These are phyloP conservation scores for Plebejus anna DNA, from an alignment of 2,888 invertebrate genomes.

Conservation along the genomic window DNA sequence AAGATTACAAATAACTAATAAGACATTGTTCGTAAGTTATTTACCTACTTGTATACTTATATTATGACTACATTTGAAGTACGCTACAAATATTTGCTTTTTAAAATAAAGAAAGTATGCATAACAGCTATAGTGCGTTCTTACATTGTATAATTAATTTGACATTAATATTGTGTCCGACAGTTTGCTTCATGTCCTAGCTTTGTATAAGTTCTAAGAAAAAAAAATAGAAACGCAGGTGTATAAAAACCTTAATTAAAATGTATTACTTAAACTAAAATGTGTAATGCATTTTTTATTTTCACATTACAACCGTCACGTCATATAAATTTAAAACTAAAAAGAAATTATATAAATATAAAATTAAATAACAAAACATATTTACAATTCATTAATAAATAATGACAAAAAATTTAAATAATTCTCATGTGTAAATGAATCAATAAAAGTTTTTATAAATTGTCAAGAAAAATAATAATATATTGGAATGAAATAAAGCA, in stretches of 20 bases:
- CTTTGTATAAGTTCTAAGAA: not conserved
- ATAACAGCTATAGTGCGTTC: not conserved
- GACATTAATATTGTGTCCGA: not conserved
- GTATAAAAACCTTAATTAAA: not conserved
- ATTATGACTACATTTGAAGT: constrained; percentile 67
- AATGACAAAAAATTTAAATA: constrained; percentile 59
- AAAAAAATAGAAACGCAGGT: not conserved
- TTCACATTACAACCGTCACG: constrained; percentile 40
- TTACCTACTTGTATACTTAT: constrained; percentile 68
- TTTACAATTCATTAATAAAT: constrained; percentile 77
- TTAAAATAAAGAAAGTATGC: constrained; percentile 38
- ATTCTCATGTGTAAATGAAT: constrained; percentile 46
- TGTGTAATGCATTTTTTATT: constrained; percentile 42
- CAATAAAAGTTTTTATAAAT: constrained; percentile 43
- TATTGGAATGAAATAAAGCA: constrained; percentile 56
- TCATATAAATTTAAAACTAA: constrained; percentile 50
- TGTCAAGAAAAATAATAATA: constrained; percentile 44
- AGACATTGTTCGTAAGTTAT: constrained; percentile 58
- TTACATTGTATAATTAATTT: constrained; percentile 7
- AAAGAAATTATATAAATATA: constrained; percentile 63
- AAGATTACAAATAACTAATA: constrained; percentile 62
- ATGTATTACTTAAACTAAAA: constrained; percentile 11
- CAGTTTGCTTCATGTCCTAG: not conserved
- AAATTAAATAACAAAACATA: constrained; percentile 79
- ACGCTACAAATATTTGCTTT: constrained; percentile 47